Base-by-base conservation (phyloP, 1,140 invertebrate species). In the Philopotamus ludificatus region DNA sequence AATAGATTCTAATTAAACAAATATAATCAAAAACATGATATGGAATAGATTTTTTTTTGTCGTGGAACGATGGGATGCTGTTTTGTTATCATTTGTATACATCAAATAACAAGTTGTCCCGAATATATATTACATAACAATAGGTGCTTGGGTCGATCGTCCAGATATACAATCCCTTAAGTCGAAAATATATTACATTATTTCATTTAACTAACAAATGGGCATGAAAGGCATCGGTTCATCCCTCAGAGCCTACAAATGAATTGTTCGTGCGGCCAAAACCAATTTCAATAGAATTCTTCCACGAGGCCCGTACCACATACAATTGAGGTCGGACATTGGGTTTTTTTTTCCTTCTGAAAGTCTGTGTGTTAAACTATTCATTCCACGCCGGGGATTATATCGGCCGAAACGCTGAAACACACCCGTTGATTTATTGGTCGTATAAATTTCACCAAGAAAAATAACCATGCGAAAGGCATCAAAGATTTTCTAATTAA, bases 191-290 rank as follows among this genome's bases (percentile, higher is more conserved):
- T 49, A 66, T 39, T 59, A 34, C 45, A 51, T 63, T 67, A 55
- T 67, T 67, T 67, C 66, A 65, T 68, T 65, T 68, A 64, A 64
- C 66, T 65, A 63, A 63, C 66, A 68, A 64, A 68, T 61, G 66
- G 47, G 47, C 41, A 61, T 41, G 49, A 65, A 68, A 53, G 58
- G 23, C 25, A 3, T 15, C 7, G 39, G 8, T 23, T 51, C 20
- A 61, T 50, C 61, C 41, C 58, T 47, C 28, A 34, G n/a, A 22
- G 53, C 57, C 50, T 22, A 57, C 53, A 63, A 67, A 67, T 67
- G 60, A 62, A 67, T 57, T 57, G 53, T 57, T 57, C 25, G 53
- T 25, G 16, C 15, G 34, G 16, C 8, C 55, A 41, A 59, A 42
- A 41, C 55, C 55, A 42, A 59, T 44, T 59, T 59, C 55, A 44